Evolutionary conservation across 30 jellyfish, hydroid and myxozoan species (phyloP).

Genomic region (Turritopsis dohrnii): DNA sequence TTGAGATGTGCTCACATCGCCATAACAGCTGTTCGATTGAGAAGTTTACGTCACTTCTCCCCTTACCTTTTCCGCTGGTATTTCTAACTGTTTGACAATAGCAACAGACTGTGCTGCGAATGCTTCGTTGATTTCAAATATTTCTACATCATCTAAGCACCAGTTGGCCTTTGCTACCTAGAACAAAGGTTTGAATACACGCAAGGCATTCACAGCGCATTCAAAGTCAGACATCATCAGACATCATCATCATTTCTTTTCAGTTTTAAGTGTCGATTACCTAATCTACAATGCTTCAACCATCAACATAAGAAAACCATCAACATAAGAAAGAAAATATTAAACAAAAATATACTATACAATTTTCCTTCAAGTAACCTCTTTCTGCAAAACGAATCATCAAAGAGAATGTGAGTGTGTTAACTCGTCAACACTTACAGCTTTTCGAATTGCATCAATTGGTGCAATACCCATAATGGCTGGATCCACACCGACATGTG

Average conservation of each 20-base stretch:
- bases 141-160: conserved; percentile 75
- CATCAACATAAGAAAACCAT: background rate
- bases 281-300: too few relatives aligned
- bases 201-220: background rate
- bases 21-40: too few relatives aligned
- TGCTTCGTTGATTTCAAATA: conserved; percentile 89
- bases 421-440: conserved; percentile 42
- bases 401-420: background rate
- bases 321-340: background rate
- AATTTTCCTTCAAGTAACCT: too few relatives aligned
- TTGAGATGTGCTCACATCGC: too few relatives aligned
- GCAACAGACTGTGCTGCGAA: conserved; percentile 98
- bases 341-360: too few relatives aligned
- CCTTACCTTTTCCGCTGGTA: conserved; percentile 59
- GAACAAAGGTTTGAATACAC: background rate
- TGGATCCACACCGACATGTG: conserved; percentile 96
- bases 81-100: conserved; percentile 56
- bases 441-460: conserved; percentile 66
- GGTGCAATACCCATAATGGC: conserved; percentile 95
- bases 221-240: background rate
- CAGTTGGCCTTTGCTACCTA: conserved; percentile 62
- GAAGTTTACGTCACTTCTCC: too few relatives aligned
- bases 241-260: too few relatives aligned
- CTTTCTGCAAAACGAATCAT: too few relatives aligned
- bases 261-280: too few relatives aligned